Conservation (phyloP, 2,888 invertebrate species). For the Cancer borealis region DNA sequence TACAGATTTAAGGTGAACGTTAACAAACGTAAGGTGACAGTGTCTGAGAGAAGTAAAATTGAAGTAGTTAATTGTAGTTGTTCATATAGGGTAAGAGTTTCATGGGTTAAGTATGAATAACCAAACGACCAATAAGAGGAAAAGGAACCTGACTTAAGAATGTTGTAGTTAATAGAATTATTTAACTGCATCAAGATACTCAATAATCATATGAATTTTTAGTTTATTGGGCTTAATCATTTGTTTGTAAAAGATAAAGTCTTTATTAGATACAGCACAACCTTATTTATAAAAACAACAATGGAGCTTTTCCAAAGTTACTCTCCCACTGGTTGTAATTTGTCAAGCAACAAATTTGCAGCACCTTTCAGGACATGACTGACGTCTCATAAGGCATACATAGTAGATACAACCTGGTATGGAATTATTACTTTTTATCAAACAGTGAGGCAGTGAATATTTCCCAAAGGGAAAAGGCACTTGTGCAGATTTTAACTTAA, state of each 20-base stretch:
- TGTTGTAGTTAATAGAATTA: too few species aligned
- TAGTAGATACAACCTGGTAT: constrained; percentile 34
- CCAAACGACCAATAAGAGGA: too few species aligned
- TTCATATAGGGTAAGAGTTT: too few species aligned
- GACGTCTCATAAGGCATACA: neutral
- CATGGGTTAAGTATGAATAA: too few species aligned
- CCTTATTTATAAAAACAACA: constrained; percentile 38
- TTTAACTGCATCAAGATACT: too few species aligned
- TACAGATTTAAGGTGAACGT: too few species aligned
- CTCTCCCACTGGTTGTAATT: neutral
- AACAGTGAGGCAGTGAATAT: neutral
- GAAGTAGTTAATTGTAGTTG: too few species aligned
- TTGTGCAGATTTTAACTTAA: constrained; percentile 33
- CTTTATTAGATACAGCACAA: neutral
- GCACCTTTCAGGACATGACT: constrained; percentile 21
- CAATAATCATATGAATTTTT: too few species aligned
- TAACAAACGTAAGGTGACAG: too few species aligned
- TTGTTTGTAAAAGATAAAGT: neutral
- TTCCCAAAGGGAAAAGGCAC: constrained; percentile 35
- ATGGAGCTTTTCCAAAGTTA: neutral
- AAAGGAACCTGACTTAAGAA: too few species aligned
- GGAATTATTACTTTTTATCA: constrained; percentile 2
- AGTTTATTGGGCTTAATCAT: neutral
- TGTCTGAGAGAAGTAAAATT: too few species aligned
- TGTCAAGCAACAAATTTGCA: neutral